Conservation (phyloP, 1,140 invertebrate genomes). For the Varroa destructor region DNA sequence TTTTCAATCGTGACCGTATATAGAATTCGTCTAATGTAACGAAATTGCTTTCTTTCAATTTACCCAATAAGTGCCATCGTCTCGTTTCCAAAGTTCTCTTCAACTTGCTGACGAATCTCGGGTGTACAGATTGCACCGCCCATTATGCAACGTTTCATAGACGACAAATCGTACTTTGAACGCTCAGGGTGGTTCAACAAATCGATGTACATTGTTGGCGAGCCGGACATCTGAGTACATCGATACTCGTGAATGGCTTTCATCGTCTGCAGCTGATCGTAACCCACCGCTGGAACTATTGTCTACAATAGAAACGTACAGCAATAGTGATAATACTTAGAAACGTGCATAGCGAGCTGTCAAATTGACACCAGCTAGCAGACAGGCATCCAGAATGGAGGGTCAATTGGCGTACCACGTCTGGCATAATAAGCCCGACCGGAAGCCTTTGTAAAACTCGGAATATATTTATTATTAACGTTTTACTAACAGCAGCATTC, state of each 20-base stretch:
- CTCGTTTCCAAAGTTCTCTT: not conserved
- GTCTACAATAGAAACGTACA: not conserved
- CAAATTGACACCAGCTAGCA: too few species aligned
- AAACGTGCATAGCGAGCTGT: too few species aligned
- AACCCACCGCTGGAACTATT: constrained; percentile 8
- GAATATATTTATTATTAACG: too few species aligned
- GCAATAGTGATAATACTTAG: too few species aligned
- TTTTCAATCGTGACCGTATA: too few species aligned
- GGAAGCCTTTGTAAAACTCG: too few species aligned
- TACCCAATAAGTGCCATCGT: not conserved
- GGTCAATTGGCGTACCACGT: too few species aligned
- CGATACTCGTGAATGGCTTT: not conserved
- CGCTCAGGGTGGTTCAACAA: constrained; percentile 40
- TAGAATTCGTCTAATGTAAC: too few species aligned
- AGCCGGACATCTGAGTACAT: constrained; percentile 18
- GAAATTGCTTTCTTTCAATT: not conserved
- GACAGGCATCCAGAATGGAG: too few species aligned
- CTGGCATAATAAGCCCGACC: too few species aligned
- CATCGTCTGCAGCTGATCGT: constrained; percentile 1
- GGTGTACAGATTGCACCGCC: constrained; percentile 1
- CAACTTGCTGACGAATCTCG: not conserved
- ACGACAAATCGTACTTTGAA: not conserved
- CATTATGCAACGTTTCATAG: not conserved
- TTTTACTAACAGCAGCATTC: too few species aligned
- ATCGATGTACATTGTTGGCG: constrained; percentile 47